Evolutionary conservation across 1,140 invertebrate species (phyloP).

Genomic region (Lycorma delicatula): DNA sequence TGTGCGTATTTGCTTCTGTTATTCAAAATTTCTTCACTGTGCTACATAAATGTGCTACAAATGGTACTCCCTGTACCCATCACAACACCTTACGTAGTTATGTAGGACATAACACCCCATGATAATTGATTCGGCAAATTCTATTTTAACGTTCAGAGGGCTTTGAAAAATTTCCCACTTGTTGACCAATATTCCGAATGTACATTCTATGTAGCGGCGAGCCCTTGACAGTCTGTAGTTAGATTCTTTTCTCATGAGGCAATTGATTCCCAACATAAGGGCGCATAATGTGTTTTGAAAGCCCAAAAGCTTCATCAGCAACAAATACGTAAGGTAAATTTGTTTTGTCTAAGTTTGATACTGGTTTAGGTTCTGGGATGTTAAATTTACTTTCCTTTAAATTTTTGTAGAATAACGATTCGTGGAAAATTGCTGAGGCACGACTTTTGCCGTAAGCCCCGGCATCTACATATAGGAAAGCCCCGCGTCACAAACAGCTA

Average conservation of each 20-base stretch:
- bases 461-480: constrained; percentile 32
- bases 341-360: constrained; percentile 19
- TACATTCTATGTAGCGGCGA: constrained; percentile 36
- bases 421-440: constrained; percentile 36
- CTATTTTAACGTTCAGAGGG: constrained; percentile 22
- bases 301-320: constrained; percentile 35
- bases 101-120: constrained; percentile 21
- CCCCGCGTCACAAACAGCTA: constrained; percentile 36
- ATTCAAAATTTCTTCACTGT: too few relatives aligned
- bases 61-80: too few relatives aligned
- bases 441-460: constrained; percentile 37
- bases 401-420: constrained; percentile 26
- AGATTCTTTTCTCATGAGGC: constrained; percentile 26
- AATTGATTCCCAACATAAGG: constrained; percentile 24
- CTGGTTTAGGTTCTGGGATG: constrained; percentile 23
- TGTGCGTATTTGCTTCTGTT: background rate
- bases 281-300: constrained; percentile 27
- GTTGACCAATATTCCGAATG: constrained; percentile 35
- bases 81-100: constrained; percentile 11
- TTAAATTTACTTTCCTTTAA: constrained; percentile 21
- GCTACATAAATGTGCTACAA: too few relatives aligned
- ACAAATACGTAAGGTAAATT: constrained; percentile 28
- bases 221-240: constrained; percentile 33
- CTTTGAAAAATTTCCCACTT: constrained; percentile 21
- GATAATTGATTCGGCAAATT: constrained; percentile 21